These are phyloP conservation scores for Oxycera nigricornis DNA, from an alignment of 2,888 invertebrate species.

Conservation along the genomic window DNA sequence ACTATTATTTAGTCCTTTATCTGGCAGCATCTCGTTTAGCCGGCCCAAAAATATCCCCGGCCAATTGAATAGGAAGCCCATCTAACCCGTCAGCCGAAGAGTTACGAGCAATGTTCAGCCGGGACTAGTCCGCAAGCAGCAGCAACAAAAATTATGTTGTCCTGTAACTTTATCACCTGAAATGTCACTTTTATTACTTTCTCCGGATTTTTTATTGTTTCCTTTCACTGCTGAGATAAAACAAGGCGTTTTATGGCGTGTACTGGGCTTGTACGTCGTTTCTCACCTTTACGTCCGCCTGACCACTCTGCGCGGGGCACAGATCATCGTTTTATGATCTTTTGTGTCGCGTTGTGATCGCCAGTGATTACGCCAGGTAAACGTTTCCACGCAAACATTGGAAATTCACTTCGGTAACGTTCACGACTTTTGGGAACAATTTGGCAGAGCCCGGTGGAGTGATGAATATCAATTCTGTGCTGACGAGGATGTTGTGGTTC, in stretches of 20 bases:
- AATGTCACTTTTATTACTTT: conserved; percentile 50
- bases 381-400: neutral
- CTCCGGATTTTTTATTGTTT: conserved; percentile 48
- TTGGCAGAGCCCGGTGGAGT: conserved; percentile 6
- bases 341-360: neutral
- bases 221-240: conserved; percentile 43
- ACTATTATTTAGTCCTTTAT: too few relatives aligned
- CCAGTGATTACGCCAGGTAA: conserved; percentile 1
- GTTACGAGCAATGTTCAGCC: conserved; percentile 40
- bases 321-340: conserved; percentile 22
- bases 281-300: conserved; percentile 17
- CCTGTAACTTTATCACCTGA: conserved; percentile 49
- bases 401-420: neutral
- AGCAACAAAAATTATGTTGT: conserved; percentile 45
- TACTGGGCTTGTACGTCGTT: conserved; percentile 14
- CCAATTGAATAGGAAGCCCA: conserved; percentile 9
- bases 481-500: neutral
- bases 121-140: conserved; percentile 33
- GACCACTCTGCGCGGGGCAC: neutral
- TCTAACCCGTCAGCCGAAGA: conserved; percentile 11
- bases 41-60: neutral
- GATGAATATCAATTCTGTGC: conserved; percentile 14
- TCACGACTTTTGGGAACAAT: conserved; percentile 5
- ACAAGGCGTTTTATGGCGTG: conserved; percentile 20
- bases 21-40: neutral